phyloP scores from a whole-genome alignment of 2,797 vertebrate genomes.

The Okamejei kenojei region DNA sequence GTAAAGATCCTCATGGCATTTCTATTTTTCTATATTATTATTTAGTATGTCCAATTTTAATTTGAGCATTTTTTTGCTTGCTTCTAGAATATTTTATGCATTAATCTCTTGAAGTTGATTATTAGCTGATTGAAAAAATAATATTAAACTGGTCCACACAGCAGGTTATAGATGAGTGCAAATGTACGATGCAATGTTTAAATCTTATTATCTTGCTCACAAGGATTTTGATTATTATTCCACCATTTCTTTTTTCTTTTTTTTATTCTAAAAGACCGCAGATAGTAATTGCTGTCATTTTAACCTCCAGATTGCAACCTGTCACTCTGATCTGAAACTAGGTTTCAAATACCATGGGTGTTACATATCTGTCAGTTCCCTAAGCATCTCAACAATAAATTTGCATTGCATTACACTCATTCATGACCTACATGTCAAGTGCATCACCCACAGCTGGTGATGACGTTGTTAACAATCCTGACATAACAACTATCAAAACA shows the following conservation, averaged over 20 bases:
- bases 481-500: neutral
- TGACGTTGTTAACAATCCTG: neutral
- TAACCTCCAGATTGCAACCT: neutral
- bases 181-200: neutral
- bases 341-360: neutral
- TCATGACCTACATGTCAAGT: neutral
- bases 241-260: neutral
- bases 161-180: neutral
- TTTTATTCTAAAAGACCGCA: neutral
- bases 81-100: neutral
- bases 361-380: neutral
- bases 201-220: neutral
- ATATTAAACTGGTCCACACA: neutral
- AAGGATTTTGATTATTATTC: neutral
- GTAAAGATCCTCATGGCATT: neutral
- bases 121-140: neutral
- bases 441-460: neutral
- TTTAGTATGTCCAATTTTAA: neutral
- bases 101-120: neutral
- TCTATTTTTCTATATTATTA: neutral
- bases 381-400: conserved; percentile 8
- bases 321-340: neutral
- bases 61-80: neutral
- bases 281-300: neutral
- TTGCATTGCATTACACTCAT: conserved; percentile 4